Base-by-base conservation (phyloP, 2,797 vertebrate genomes). In the Microcaecilia unicolor region DNA sequence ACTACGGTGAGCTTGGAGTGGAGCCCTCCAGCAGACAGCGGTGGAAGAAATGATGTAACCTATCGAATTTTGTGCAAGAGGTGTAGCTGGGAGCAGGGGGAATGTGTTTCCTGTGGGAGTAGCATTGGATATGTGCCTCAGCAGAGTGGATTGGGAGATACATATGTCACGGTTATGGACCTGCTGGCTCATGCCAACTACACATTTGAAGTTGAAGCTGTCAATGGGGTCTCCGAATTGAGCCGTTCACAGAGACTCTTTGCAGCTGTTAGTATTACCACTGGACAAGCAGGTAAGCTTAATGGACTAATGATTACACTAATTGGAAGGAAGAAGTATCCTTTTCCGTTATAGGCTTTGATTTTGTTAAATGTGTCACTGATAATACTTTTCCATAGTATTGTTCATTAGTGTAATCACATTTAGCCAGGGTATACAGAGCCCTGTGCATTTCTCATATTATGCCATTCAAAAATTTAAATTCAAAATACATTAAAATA, bases 161-260 rank as follows among this genome's bases (percentile, higher is more conserved):
- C 90, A 43, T 97, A 86, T 26, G 86, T 93, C 70, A 94, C 81
- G 41, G 68, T 96, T 64, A 52, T 89, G 67, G 95, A 98, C 68
- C 83, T 98, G 63, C 78, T 98, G n/a, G 89, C 94, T 31, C 95
- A 98, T 5, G 92, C 94, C 48, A 98, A 98, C 80, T 98, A 98
- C 60, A 98, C 93, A 2, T 95, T 98, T 41, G 95, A 98, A 84
- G 95, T 98, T 13, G 95, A 98, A 83, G 94, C 95, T 22, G 93
- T 98, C 51, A 98, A 98, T 33, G 95, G 95, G 3, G 95, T 98
- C 66, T 96, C 95, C 11, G 94, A 98, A 50, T 74, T 98, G 58
- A 96, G 95, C 63, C 86, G 90, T 31, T 96, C 94, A 8, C 95
- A 98, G 77, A 88, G 92, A 72, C 90, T 98, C 51, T 98, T 98